These are phyloP conservation scores for Salticus scenicus DNA, from an alignment of 2,888 invertebrate species.

Conservation along the genomic window DNA sequence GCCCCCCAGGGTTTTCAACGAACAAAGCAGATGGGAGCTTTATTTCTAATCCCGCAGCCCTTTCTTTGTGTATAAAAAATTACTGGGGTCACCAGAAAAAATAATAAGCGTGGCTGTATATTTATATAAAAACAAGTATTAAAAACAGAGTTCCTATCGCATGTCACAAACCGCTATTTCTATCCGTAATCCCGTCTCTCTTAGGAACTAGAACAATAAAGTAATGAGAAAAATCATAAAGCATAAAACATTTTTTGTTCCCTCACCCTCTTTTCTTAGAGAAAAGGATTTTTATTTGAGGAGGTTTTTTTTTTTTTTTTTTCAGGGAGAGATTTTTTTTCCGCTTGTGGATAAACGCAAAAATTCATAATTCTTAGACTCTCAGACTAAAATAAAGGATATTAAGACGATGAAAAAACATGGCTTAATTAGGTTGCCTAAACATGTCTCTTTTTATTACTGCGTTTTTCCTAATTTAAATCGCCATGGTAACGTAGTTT, in stretches of 20 bases:
- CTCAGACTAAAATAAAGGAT: not conserved
- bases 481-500: not conserved
- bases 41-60: slow-evolving; percentile 54
- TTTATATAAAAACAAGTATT: slow-evolving; percentile 47
- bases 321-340: not conserved
- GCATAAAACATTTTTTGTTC: slow-evolving; percentile 54
- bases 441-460: not conserved
- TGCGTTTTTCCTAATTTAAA: not conserved
- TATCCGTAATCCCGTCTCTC: slow-evolving; percentile 52
- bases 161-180: slow-evolving; percentile 64
- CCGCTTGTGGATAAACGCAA: slow-evolving; percentile 32
- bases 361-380: slow-evolving; percentile 59
- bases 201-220: slow-evolving; percentile 57
- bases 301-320: slow-evolving; percentile 9
- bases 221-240: slow-evolving; percentile 70
- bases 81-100: slow-evolving; percentile 26
- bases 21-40: slow-evolving; percentile 49
- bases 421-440: not conserved
- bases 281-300: not conserved
- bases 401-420: not conserved
- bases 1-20: slow-evolving; percentile 43
- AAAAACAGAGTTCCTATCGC: slow-evolving; percentile 60
- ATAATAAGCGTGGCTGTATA: slow-evolving; percentile 34
- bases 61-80: slow-evolving; percentile 48
- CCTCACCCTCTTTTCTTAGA: slow-evolving; percentile 10